Percentiles rank a stretch among this genome's conserved stretches.
phyloP scores from a whole-genome alignment of 2,888 invertebrate genomes.

The Schrankia costaestrigalis region DNA sequence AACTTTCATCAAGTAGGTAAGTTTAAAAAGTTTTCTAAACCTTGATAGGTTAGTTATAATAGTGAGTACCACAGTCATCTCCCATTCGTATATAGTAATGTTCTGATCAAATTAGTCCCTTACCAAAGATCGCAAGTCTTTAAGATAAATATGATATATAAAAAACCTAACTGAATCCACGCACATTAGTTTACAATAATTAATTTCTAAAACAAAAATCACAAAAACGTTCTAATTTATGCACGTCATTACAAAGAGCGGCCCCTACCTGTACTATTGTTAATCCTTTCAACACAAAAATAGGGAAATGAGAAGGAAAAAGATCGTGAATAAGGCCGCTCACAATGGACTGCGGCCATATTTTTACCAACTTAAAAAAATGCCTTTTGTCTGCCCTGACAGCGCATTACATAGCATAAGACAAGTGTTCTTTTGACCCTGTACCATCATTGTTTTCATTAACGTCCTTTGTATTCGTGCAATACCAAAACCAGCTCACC shows the following conservation, averaged over 20 bases:
- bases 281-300: constrained; percentile 74
- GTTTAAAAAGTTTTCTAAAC: no score
- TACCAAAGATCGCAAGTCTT: no score
- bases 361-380: constrained; percentile 66
- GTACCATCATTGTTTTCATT: constrained; percentile 56
- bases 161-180: no score
- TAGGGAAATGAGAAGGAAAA: constrained; percentile 72
- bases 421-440: constrained; percentile 63
- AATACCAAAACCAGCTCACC: constrained; percentile 26
- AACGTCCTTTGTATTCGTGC: constrained; percentile 45
- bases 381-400: constrained; percentile 68
- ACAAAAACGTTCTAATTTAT: constrained; percentile 38
- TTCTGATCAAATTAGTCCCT: no score
- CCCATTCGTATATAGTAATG: no score
- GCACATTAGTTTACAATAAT: no score
- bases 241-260: constrained; percentile 49
- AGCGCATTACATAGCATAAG: constrained; percentile 70
- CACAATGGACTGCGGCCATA: constrained; percentile 67
- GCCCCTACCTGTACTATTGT: constrained; percentile 64
- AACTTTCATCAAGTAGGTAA: no score
- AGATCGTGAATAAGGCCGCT: constrained; percentile 56
- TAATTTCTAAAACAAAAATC: constrained; percentile 4
- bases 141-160: no score
- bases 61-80: no score
- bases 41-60: no score